A percentile compares a stretch with the other conserved stretches of the same genome.
These are phyloP conservation scores for Crioceris asparagi DNA, from an alignment of 2,888 invertebrate genomes.

Conservation along the genomic window DNA sequence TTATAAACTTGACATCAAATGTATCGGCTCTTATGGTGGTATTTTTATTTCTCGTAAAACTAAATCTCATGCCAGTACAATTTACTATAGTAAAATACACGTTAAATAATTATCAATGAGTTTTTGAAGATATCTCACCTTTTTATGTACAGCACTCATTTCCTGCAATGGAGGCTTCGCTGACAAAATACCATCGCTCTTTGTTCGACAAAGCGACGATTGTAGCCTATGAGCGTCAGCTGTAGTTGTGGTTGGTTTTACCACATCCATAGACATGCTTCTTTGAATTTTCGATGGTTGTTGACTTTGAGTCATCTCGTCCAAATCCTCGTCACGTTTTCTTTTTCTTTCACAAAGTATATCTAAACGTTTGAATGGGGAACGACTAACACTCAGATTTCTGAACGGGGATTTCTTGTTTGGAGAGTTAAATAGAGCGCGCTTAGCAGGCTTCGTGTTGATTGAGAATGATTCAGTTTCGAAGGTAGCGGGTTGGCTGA, in stretches of 20 bases:
- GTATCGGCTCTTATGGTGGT: too few relatives aligned
- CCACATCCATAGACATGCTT: slow-evolving; percentile 42
- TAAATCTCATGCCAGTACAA: too few relatives aligned
- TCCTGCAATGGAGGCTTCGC: slow-evolving; percentile 33
- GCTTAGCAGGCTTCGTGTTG: slow-evolving; percentile 14
- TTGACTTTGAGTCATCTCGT: slow-evolving; percentile 16
- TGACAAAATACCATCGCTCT: slow-evolving; percentile 18
- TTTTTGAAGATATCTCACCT: too few relatives aligned
- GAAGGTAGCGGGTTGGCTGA: slow-evolving; percentile 14
- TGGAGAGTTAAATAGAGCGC: slow-evolving; percentile 25
- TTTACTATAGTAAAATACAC: too few relatives aligned
- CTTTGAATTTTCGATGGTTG: slow-evolving; percentile 41
- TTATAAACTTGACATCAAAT: too few relatives aligned
- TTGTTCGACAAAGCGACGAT: slow-evolving; percentile 13
- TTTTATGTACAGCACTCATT: slow-evolving; percentile 51
- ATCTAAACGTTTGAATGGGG: too few relatives aligned
- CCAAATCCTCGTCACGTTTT: slow-evolving; percentile 40
- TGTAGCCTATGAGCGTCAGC: too few relatives aligned
- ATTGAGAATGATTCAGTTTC: too few relatives aligned
- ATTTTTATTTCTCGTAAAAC: too few relatives aligned
- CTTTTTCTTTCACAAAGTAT: slow-evolving; percentile 42
- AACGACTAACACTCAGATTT: slow-evolving; percentile 44
- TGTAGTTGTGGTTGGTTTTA: slow-evolving; percentile 1
- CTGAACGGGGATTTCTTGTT: slow-evolving; percentile 42
- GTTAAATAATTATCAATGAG: too few relatives aligned